Evolutionary conservation across 2,888 invertebrate species (phyloP).

Genomic region (Dexiosoma caninum): DNA sequence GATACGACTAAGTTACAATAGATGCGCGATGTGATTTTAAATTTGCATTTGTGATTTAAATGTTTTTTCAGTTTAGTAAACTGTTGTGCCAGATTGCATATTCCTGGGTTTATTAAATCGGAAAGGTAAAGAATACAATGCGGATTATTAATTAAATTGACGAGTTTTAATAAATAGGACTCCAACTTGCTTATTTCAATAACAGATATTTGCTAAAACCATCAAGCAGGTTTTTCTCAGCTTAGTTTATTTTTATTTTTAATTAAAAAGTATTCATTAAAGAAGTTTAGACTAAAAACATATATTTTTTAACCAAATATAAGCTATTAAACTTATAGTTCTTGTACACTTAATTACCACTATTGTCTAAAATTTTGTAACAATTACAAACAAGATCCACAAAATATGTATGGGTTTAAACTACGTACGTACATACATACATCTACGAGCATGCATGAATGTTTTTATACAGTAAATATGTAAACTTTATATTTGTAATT

Average conservation of each 20-base stretch:
- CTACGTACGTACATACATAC: background rate
- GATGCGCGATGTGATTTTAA: too few relatives aligned
- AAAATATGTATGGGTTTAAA: background rate
- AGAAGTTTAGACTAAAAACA: background rate
- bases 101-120: too few relatives aligned
- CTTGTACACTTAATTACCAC: slow-evolving; percentile 4
- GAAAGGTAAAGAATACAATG: too few relatives aligned
- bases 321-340: background rate
- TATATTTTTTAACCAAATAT: background rate
- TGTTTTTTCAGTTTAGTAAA: too few relatives aligned
- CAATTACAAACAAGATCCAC: background rate
- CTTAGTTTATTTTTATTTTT: background rate
- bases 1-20: too few relatives aligned
- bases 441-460: background rate
- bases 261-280: background rate
- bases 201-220: background rate
- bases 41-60: too few relatives aligned
- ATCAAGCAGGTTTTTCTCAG: background rate
- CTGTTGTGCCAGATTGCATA: too few relatives aligned
- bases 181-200: background rate
- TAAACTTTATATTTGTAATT: slow-evolving; percentile 38
- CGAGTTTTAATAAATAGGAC: too few relatives aligned
- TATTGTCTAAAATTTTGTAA: background rate
- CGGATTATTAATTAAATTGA: too few relatives aligned
- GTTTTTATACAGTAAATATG: background rate